Evolutionary conservation across 2,113 vertebrate species (phyloP), one percentile per base, ranked within the genome.

Genomic region (Callopanchax toddi): DNA sequence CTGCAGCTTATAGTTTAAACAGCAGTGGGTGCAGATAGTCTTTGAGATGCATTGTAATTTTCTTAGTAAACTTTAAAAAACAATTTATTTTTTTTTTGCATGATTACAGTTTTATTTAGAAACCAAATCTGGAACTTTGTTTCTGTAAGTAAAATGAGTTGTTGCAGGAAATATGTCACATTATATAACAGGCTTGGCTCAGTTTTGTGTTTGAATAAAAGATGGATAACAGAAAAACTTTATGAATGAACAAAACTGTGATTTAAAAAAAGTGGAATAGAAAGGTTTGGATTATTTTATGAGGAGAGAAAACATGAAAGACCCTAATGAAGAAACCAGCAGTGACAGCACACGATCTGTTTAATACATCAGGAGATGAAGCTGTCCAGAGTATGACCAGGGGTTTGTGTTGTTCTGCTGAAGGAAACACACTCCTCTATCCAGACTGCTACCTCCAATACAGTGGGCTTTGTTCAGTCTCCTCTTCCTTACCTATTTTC

Each of bases 281-380:
- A 3, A 18, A 32, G 44, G 9, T 21, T 56, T 34, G 32, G 11
- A 40, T 51, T 25, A 6, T 39, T 42, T 8, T 18, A 37, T 25
- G 15, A 54, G 53, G 40, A 67, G 29, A 65, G 45, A 48, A 73
- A 68, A 66, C 48, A 63, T 25, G 20, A 59, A 70, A 60, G 73
- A 63, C 80, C 78, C 61, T 51, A 29, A 15, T 26, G 34, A 71
- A 54, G 45, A 64, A 66, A 79, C 67, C 50, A 67, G 4, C 10
- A 11, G 36, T 36, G 23, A 67, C 64, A 65, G 61, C 21, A 42
- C 4, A 51, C 23, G 34, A 44, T 67, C 76, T 87, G 86, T 60
- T 89, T 84, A 79, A 83, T 6, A 59, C 81, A 86, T 90, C 78
- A 86, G 72, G 72, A 40, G 42, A 66, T 2, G 7, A 67, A 64